These are phyloP conservation scores for Salvelinus fontinalis DNA, from an alignment of 2,113 vertebrate species.

Conservation along the genomic window DNA sequence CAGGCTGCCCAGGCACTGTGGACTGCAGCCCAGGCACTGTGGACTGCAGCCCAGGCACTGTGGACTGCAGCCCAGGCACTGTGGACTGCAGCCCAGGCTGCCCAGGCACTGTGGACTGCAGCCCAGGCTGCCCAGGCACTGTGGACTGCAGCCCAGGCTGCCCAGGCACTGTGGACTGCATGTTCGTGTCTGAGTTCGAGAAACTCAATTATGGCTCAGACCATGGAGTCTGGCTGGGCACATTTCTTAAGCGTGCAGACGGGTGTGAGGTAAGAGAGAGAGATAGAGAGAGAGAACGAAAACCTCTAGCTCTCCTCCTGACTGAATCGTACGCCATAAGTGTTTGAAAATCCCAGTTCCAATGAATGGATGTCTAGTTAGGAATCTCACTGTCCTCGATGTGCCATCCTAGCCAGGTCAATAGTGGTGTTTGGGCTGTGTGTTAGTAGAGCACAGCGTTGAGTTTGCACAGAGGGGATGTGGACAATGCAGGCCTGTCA, in stretches of 20 bases:
- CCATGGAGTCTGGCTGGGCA: neutral
- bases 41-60: too few species aligned
- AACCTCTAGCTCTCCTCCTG: too few species aligned
- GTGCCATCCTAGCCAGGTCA: too few species aligned
- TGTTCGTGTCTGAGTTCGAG: neutral
- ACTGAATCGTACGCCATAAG: too few species aligned
- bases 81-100: constrained; percentile 35
- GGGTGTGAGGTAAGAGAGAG: neutral
- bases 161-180: neutral
- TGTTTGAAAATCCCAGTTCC: too few species aligned
- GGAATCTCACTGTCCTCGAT: too few species aligned
- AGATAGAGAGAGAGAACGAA: neutral
- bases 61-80: constrained; percentile 14
- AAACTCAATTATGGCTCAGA: constrained; percentile 35
- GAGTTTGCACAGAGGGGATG: constrained; percentile 56
- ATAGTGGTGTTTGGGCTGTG: neutral
- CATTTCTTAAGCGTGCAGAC: neutral
- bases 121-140: constrained; percentile 26
- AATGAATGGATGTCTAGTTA: too few species aligned
- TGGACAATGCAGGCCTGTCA: constrained; percentile 37
- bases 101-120: neutral
- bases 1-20: constrained; percentile 25
- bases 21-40: too few species aligned
- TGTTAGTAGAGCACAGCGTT: constrained; percentile 8
- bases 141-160: constrained; percentile 23